Evolutionary conservation across 1,140 invertebrate species (phyloP).

Genomic region (Cardiocondyla obscurior): DNA sequence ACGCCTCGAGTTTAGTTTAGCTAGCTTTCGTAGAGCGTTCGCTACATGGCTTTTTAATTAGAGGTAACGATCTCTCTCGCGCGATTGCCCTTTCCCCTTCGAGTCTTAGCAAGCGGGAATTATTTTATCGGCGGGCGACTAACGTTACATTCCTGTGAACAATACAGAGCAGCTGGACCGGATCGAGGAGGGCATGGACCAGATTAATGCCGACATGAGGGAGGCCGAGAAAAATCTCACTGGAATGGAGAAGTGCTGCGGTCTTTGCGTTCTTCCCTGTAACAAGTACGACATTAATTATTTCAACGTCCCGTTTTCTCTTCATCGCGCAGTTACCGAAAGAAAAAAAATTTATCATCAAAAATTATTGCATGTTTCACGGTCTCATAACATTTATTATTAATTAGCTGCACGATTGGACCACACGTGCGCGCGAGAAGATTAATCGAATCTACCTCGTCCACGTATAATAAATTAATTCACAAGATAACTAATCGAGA

Average conservation of each 20-base stretch:
- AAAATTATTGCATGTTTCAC: not conserved
- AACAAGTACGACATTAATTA: constrained; percentile 91
- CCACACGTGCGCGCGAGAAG: not conserved
- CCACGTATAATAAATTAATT: not conserved
- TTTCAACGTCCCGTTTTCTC: not conserved
- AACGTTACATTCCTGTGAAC: constrained; percentile 59
- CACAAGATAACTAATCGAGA: not conserved
- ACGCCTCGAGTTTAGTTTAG: constrained; percentile 27
- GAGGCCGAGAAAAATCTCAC: constrained; percentile 99
- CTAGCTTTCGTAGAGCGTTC: constrained; percentile 24
- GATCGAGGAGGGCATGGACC: constrained; percentile 99
- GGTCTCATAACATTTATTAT: not conserved
- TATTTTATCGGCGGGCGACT: not conserved
- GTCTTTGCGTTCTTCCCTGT: constrained; percentile 98
- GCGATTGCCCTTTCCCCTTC: constrained; percentile 58
- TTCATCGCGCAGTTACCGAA: not conserved
- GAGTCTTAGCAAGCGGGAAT: not conserved
- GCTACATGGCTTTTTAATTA: constrained; percentile 18
- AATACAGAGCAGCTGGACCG: constrained; percentile 98
- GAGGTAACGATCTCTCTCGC: constrained; percentile 37
- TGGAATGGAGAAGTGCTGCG: constrained; percentile 99
- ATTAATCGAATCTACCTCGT: not conserved
- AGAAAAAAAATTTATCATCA: not conserved
- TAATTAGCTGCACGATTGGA: not conserved
- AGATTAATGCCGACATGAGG: constrained; percentile 99